Base-by-base conservation (phyloP, 2,888 invertebrate species). In the Craniophora ligustri region DNA sequence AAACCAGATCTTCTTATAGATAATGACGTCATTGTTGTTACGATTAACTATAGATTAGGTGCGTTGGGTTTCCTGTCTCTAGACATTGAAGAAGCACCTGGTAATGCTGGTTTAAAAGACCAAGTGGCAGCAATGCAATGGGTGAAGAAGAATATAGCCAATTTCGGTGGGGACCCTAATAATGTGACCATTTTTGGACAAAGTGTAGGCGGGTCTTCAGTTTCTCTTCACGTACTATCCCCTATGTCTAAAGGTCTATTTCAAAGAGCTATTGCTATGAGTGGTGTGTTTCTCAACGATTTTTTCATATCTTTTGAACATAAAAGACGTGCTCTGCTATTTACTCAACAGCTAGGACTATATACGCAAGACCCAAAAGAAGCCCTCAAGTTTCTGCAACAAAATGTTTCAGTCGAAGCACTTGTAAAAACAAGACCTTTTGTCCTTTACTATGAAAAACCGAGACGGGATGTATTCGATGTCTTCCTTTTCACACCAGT, bases 41-140 rank as follows among this genome's bases (percentile, higher is more conserved):
- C 94, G 0, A 61, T 94, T 0, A 94, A 94, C 69, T 94, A 92
- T 58, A 81, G 94, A 54, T 58, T 85, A 5, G 94, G 92, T 0
- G 84, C 87, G 0, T 66, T 94, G 5, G 94, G 94, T 1, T 95
- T 94, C 60, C 76, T 95, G 1, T 93, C 94, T 13, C 88, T 94
- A 6, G 76, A 81, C 16, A 91, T 91, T 15, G 62, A 68, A 14
- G 91, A 89, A 64, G 93, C 92, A 0, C 92, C 94, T 0, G 95
- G 95, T 10, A 95, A 95, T 72, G 91, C 91, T 60, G 94, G 93
- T 0, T 71, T 94, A n/a, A 94, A 94, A 28, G 76, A 76, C 15
- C 73, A 76, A 46, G 68, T 74, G 0, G 60, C 64, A 5, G 76
- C 75, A 3, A 11, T 77, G 10, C 56, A 39, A 41, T 77, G 75